A percentile compares a stretch with the other conserved stretches of the same genome.
These are phyloP conservation scores for Agrochola circellaris DNA, from an alignment of 2,888 invertebrate genomes.

Conservation along the genomic window DNA sequence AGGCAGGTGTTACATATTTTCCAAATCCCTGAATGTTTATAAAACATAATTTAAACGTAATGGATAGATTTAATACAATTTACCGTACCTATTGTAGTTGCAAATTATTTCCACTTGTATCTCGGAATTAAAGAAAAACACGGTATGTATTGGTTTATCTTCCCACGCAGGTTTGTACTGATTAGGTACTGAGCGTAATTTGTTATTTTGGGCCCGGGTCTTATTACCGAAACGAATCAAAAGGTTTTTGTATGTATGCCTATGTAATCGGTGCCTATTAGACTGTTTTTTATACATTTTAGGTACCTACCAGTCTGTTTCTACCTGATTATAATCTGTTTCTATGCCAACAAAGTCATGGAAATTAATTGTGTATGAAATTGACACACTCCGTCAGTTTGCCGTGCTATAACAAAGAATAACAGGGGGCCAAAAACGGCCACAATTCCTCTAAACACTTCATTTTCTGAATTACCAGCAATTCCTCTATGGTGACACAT, in stretches of 20 bases:
- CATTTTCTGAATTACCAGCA: too few species aligned
- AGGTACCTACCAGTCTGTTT: background rate
- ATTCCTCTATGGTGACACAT: too few species aligned
- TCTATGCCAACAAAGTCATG: background rate
- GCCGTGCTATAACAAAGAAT: background rate
- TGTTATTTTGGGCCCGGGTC: background rate
- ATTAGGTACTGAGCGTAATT: background rate
- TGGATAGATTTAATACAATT: conserved; percentile 36
- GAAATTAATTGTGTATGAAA: background rate
- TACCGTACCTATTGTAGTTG: conserved; percentile 22
- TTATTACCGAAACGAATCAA: background rate
- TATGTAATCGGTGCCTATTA: background rate
- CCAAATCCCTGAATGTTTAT: conserved; percentile 24
- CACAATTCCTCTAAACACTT: too few species aligned
- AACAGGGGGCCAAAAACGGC: too few species aligned
- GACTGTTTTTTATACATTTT: background rate
- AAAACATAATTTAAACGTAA: conserved; percentile 32
- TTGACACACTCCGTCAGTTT: background rate
- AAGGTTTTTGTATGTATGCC: background rate
- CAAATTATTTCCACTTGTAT: conserved; percentile 24
- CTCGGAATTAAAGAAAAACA: conserved; percentile 41
- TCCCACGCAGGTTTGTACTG: conserved; percentile 7
- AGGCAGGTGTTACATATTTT: conserved; percentile 18
- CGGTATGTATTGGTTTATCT: background rate
- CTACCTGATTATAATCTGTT: background rate